Conservation (phyloP, 2,113 vertebrate genomes). For the Bos javanicus region DNA sequence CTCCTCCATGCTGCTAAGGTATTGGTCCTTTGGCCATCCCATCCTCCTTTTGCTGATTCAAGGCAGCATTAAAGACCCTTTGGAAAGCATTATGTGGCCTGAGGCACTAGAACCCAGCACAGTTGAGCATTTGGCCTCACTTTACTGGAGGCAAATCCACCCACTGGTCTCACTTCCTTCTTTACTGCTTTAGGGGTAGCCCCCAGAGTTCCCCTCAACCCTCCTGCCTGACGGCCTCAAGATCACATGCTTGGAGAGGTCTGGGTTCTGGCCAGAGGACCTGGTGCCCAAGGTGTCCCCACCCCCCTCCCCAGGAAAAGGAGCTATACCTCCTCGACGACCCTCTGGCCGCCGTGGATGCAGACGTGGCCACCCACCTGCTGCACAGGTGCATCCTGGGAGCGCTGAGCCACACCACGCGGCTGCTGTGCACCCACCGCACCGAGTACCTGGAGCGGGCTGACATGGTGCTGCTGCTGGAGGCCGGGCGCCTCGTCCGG, state of each 20-base stretch:
- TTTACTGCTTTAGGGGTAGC: neutral
- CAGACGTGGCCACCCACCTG: slow-evolving; percentile 93
- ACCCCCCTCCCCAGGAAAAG: slow-evolving; percentile 86
- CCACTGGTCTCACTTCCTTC: neutral
- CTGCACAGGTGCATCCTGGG: slow-evolving; percentile 91
- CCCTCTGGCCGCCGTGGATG: slow-evolving; percentile 94
- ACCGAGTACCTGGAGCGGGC: slow-evolving; percentile 90
- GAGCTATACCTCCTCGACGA: slow-evolving; percentile 96
- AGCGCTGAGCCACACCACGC: slow-evolving; percentile 88
- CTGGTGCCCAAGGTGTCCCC: neutral
- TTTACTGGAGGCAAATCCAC: neutral
- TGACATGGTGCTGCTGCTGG: slow-evolving; percentile 89
- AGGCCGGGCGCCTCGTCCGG: slow-evolving; percentile 87
- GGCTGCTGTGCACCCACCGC: slow-evolving; percentile 96
- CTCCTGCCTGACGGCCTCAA: neutral
- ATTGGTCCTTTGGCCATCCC: neutral
- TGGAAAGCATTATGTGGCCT: neutral
- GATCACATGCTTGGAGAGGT: neutral
- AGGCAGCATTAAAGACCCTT: neutral
- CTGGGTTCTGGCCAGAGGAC: neutral
- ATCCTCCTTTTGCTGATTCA: neutral
- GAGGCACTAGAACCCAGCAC: neutral
- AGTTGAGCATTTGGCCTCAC: neutral
- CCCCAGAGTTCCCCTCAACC: neutral
- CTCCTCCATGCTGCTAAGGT: neutral